phyloP scores from a whole-genome alignment of 2,113 vertebrate genomes.

The Balaeniceps rex region DNA sequence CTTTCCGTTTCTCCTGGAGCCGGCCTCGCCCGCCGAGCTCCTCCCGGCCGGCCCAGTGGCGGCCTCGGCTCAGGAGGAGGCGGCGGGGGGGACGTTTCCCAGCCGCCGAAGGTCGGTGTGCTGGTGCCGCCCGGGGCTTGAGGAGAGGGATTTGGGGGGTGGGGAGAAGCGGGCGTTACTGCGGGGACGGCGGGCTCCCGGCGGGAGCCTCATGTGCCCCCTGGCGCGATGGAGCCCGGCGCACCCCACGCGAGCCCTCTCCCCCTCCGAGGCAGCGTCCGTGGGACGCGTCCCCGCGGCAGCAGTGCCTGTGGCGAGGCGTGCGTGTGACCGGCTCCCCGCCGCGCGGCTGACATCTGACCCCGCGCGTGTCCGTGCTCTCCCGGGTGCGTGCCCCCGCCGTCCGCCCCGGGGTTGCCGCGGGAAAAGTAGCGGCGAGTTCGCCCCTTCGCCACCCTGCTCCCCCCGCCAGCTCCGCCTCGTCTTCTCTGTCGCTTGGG shows the following conservation, averaged over 20 bases:
- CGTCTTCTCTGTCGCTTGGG: not conserved
- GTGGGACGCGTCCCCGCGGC: not conserved
- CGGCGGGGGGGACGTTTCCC: not conserved
- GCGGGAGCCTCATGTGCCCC: not conserved
- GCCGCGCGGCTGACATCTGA: not conserved
- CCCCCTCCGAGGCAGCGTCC: not conserved
- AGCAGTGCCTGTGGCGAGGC: not conserved
- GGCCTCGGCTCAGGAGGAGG: not conserved
- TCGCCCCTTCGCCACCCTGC: not conserved
- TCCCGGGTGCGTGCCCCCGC: no score
- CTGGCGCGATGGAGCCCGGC: not conserved
- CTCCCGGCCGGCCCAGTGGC: not conserved
- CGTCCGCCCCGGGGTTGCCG: no score
- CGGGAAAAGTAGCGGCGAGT: not conserved
- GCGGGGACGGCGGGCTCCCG: not conserved
- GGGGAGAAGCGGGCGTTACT: not conserved
- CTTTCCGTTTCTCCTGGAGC: not conserved
- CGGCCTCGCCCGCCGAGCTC: not conserved
- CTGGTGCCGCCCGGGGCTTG: not conserved
- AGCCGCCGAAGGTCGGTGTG: not conserved
- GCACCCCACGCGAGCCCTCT: not conserved
- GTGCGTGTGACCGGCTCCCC: not conserved
- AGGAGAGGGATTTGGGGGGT: not conserved
- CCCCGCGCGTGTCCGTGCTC: not conserved
- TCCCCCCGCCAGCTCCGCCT: not conserved